Base-by-base conservation (phyloP, 2,113 vertebrate species). In the Taurulus bubalis region DNA sequence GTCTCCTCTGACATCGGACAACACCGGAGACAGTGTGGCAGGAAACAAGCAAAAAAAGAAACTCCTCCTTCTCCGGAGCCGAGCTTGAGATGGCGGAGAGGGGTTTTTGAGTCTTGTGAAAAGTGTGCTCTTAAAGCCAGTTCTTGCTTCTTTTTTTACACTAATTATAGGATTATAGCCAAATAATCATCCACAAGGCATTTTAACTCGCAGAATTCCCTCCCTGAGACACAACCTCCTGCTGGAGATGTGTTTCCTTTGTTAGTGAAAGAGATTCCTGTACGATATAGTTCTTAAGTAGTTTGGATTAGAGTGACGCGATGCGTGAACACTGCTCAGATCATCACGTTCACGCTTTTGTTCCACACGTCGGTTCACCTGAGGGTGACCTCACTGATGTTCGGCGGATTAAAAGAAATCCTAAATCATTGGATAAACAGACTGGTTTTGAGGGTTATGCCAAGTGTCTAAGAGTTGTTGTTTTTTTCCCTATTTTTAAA, bases 1-100 rank as follows among this genome's bases (percentile, higher is more conserved):
- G 95, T 96, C 92, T 80, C 72, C 30, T 53, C 55, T 42, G 70
- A 64, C 69, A 8, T 8, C 7, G 15, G 70, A 58, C 24, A 53
- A 71, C 45, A 14, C 9, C 1, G 1, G 51, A 26, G 20, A 60
- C 51, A n/a, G 34, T 40, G 20, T 67, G 66, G 62, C 42, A 62
- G 12, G 32, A 40, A 5, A 38, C 8, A 34, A 26, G 47, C 62
- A 18, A 20, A 14, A 20, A 14, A 3, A 58, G 26, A 49, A 70
- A 49, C 1, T 40, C 15, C 3, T 34, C 10, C 51, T 66, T 22
- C 28, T 26, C 18, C 2, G 2, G 6, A 65, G 15, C 40, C 28
- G 12, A 47, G 34, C 45, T 14, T 15, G 9, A 73, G 68, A 34
- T 22, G 36, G n/a, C 4, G 5, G 24, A 58, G 58, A 58, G 1